A percentile compares a stretch with the other conserved stretches of the same genome.
These are phyloP conservation scores for Perca schrenkii DNA, from an alignment of 2,113 vertebrate species.

Conservation along the genomic window DNA sequence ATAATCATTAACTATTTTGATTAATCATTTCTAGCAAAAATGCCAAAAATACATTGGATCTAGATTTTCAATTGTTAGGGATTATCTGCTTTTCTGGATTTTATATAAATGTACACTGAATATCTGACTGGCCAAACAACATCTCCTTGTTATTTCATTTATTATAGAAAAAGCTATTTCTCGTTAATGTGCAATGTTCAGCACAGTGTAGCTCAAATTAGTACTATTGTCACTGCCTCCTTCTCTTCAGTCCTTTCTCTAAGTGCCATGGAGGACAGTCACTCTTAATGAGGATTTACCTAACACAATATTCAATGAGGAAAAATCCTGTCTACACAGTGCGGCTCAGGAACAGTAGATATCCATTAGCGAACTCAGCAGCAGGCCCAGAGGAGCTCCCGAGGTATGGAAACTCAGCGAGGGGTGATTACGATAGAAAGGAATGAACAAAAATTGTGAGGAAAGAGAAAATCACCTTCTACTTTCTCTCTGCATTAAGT, in stretches of 20 bases:
- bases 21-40: neutral
- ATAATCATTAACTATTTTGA: neutral
- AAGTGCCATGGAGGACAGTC: constrained; percentile 33
- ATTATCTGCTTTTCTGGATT: neutral
- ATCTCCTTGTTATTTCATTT: neutral
- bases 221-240: constrained; percentile 1
- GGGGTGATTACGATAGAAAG: constrained; percentile 53
- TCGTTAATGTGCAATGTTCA: constrained; percentile 4
- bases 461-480: constrained; percentile 60
- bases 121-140: neutral
- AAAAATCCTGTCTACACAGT: constrained; percentile 58
- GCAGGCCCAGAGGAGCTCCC: constrained; percentile 53
- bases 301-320: constrained; percentile 61
- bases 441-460: constrained; percentile 38
- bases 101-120: neutral
- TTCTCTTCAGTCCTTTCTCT: constrained; percentile 23
- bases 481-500: constrained; percentile 67
- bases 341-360: constrained; percentile 60
- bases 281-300: constrained; percentile 67
- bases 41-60: no score
- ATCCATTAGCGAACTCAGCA: constrained; percentile 70
- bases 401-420: constrained; percentile 57
- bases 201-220: constrained; percentile 3
- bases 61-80: neutral
- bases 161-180: constrained; percentile 8